Conservation (phyloP, 2,113 vertebrate species). For the Amia ocellicauda region DNA sequence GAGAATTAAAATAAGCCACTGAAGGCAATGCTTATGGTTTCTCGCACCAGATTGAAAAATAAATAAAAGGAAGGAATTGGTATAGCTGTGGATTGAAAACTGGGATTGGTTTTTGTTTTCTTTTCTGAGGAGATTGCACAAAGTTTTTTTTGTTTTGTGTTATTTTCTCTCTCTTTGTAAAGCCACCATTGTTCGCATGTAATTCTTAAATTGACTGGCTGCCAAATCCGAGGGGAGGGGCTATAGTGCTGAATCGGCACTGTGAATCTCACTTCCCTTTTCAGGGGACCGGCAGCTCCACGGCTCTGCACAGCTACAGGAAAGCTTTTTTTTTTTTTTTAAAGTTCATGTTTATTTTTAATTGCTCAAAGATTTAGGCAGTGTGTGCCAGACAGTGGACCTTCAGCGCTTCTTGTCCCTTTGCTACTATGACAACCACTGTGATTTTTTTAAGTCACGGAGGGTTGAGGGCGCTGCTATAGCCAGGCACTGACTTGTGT, state of each 20-base stretch:
- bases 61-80: not conserved
- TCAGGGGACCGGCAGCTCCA: conserved; percentile 1
- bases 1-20: no score
- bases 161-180: conserved; percentile 8
- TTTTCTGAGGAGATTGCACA: conserved; percentile 14
- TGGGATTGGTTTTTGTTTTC: conserved; percentile 4
- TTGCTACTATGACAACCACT: no score
- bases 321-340: no score
- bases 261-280: not conserved
- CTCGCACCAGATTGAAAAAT: not conserved
- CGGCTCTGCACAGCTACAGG: not conserved
- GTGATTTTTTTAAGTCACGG: no score
- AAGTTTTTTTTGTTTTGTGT: conserved; percentile 2
- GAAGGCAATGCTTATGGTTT: no score
- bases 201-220: conserved; percentile 10
- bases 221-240: conserved; percentile 1
- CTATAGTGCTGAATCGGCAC: conserved; percentile 22
- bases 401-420: no score
- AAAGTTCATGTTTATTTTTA: no score
- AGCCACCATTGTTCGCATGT: conserved; percentile 17
- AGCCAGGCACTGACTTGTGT: no score
- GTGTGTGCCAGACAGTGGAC: no score
- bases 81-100: not conserved
- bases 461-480: no score
- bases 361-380: no score